Evolutionary conservation across 2,888 invertebrate species (phyloP).

Genomic region (Lamproptera curius): DNA sequence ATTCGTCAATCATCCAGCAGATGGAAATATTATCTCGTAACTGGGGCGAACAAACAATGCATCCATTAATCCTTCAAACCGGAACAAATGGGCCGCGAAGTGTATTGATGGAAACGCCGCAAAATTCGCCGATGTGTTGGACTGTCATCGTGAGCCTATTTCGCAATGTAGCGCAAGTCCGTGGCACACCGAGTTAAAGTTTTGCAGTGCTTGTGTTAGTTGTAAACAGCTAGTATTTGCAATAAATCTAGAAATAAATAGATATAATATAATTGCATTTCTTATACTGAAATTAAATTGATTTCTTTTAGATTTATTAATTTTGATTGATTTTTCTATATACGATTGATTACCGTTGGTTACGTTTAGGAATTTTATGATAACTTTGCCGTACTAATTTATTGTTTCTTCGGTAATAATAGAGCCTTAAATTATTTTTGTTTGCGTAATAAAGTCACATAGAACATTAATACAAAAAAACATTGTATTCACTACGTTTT

Average conservation of each 20-base stretch:
- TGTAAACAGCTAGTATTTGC: not conserved
- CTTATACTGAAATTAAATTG: too few species aligned
- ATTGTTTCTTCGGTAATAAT: too few species aligned
- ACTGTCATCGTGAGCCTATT: constrained; percentile 48
- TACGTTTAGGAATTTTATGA: not conserved
- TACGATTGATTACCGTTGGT: not conserved
- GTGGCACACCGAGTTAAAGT: constrained; percentile 30
- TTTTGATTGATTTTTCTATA: too few species aligned
- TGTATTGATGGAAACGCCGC: constrained; percentile 48
- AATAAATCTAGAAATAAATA: not conserved
- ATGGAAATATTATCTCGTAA: constrained; percentile 33
- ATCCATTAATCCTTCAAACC: constrained; percentile 44
- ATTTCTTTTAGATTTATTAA: too few species aligned
- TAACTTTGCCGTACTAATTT: too few species aligned
- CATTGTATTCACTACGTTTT: too few species aligned
- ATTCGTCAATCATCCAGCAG: constrained; percentile 9
- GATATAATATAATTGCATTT: too few species aligned
- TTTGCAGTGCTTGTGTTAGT: not conserved
- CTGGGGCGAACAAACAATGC: constrained; percentile 32
- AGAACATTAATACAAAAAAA: too few species aligned
- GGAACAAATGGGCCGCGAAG: constrained; percentile 46
- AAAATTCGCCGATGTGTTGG: constrained; percentile 37
- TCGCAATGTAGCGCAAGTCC: constrained; percentile 37
- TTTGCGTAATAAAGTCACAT: too few species aligned
- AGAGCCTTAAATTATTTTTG: too few species aligned